Evolutionary conservation across 2,888 invertebrate species (phyloP), one percentile per base, ranked within the genome.

Genomic region (Drosophila emarginata): DNA sequence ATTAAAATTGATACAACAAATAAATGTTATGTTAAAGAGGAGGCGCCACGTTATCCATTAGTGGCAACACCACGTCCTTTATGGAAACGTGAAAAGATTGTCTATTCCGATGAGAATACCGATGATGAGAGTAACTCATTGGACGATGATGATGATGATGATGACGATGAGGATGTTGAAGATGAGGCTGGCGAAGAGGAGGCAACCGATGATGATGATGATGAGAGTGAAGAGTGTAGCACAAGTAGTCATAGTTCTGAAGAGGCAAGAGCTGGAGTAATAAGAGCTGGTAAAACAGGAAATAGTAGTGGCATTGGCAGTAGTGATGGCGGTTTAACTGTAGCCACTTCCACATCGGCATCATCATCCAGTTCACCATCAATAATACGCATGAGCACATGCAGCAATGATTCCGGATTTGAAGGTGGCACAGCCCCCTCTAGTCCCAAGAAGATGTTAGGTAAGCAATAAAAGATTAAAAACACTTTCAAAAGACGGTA

Each of bases 391-490:
- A 93, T 94, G 91, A 93, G 94, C 88, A 96, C 96, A 72, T 95
- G 96, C 86, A 96, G 96, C 84, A 96, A 95, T 91, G 96, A 96
- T 92, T 96, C 96, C 67, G 96, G 96, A 78, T 96, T 96, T 91
- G 96, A 96, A 91, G 94, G 92, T 67, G 94, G 94, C 67, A 94
- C 95, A 57, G 94, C 94, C 64, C 94, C 94, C 40, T 93, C 94
- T 70, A 94, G 94, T 81, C 94, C 94, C 66, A 94, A 94, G 76
- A 94, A 94, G 89, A 94, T 94, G 90, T 89, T 93, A 74, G 92
- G 92, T 92, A 90, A 92, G 92, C 86, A 21, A 9, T 9, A 54
- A 9, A 23, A 4, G 4, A 23, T 23, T 23, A 6, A 23, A 18
- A 15, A 32, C 4, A 40, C 14, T n/a, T n/a, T n/a, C n/a, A n/a